Evolutionary conservation across 2,797 vertebrate species (phyloP), one percentile per base, ranked within the genome.

Genomic region (Gallirallus australis): DNA sequence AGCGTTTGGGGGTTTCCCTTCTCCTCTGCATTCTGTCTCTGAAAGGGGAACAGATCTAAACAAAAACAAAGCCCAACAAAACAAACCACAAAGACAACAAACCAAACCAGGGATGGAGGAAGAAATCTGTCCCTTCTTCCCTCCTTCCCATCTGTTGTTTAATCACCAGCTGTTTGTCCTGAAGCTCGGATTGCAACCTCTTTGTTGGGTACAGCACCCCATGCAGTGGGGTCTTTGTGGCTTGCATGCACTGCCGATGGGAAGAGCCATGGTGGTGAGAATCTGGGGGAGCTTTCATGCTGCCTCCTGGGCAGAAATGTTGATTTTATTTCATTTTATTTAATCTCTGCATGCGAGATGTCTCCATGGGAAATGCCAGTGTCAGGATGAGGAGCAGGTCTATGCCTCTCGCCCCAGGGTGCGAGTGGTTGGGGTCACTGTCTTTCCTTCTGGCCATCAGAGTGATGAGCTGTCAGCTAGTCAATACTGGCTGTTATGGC

Each of bases 151-250:
- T 95, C 95, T 96, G 96, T 30, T 88, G 76, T 88, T 87, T 75
- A 47, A 86, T 92, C 94, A 15, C 86, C 95, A 96, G 96, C 94
- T 96, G 96, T 77, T 87, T 68, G 86, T 92, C 89, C 94, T 83
- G 91, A 65, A 93, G 73, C 85, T 57, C 48, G 90, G 87, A 94
- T 95, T 93, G n/a, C 89, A 50, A 31, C 84, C 93, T 71, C 92
- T 87, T 48, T 65, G n/a, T 6, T 42, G 2, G 0, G 18, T 15
- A 8, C 39, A 7, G 4, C 53, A 3, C 31, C 35, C 52, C 0
- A 25, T 2, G 48, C 79, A 11, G 33, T 0, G 1, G 63, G 66
- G 70, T 73, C 48, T 28, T 27, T 12, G 60, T 52, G 7, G 33
- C 76, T 56, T 4, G 1, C 7, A 1, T 11, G 39, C 48, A 0